A percentile compares a stretch with the other conserved stretches of the same genome.
phyloP scores from a whole-genome alignment of 2,888 invertebrate genomes.

The Andrena bucephala region DNA sequence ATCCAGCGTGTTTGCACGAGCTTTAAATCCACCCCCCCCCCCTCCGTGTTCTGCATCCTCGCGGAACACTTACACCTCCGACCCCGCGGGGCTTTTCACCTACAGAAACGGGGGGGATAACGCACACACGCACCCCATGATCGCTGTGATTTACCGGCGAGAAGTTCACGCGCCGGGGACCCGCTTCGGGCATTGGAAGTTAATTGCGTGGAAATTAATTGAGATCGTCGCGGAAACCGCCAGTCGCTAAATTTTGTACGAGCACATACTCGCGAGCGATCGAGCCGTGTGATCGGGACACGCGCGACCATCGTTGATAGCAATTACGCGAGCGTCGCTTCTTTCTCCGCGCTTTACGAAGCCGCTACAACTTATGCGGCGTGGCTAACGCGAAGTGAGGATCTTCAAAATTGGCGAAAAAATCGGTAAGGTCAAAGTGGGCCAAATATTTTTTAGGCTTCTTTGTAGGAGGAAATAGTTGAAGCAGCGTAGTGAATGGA shows the following conservation, averaged over 20 bases:
- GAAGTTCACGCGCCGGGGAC: conserved; percentile 57
- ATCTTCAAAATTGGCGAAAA: too few relatives aligned
- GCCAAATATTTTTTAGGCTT: too few relatives aligned
- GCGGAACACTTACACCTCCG: conserved; percentile 57
- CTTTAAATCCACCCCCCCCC: conserved; percentile 58
- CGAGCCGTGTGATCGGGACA: conserved; percentile 54
- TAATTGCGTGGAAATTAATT: conserved; percentile 70
- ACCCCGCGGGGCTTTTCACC: conserved; percentile 51
- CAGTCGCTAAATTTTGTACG: conserved; percentile 60
- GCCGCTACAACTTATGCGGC: conserved; percentile 25
- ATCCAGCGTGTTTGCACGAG: conserved; percentile 68
- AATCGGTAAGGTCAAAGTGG: too few relatives aligned
- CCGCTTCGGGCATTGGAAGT: conserved; percentile 63
- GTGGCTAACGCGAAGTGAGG: neutral
- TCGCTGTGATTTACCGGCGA: conserved; percentile 62
- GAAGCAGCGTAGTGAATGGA: too few relatives aligned
- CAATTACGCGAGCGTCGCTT: conserved; percentile 37
- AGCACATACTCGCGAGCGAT: conserved; percentile 50
- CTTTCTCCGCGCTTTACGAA: neutral
- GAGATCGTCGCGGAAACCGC: conserved; percentile 64
- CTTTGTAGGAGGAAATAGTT: too few relatives aligned
- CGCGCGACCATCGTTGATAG: conserved; percentile 44
- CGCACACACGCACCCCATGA: conserved; percentile 54
- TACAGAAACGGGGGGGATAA: conserved; percentile 44
- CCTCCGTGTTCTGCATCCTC: conserved; percentile 45